Percentiles rank a stretch among this genome's conserved stretches.
phyloP scores from a whole-genome alignment of 2,888 invertebrate genomes.

The Stenodema calcarata region DNA sequence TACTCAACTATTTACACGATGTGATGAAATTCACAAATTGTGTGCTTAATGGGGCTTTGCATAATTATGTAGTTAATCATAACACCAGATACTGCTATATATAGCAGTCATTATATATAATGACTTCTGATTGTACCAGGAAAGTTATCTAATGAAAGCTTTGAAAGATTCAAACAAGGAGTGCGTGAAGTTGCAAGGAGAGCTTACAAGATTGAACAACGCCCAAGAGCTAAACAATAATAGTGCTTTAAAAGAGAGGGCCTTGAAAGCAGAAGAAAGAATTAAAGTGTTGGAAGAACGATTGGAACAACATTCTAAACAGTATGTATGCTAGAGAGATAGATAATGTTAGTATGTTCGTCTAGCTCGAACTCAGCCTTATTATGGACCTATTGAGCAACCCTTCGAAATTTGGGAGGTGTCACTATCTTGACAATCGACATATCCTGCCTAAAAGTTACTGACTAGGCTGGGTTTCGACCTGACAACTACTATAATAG shows the following conservation, averaged over 20 bases:
- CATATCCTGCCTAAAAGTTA: too few species aligned
- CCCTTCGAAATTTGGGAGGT: too few species aligned
- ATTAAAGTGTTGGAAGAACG: background rate
- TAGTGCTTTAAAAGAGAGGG: conserved; percentile 1
- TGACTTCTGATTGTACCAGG: background rate
- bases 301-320: background rate
- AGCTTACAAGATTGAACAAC: conserved; percentile 5
- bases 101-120: background rate
- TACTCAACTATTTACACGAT: background rate
- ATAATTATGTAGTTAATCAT: background rate
- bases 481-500: too few species aligned
- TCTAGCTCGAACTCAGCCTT: too few species aligned
- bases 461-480: too few species aligned
- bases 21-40: background rate
- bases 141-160: conserved; percentile 1
- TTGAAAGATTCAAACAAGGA: conserved; percentile 19
- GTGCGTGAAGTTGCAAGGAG: conserved; percentile 7
- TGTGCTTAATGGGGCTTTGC: background rate
- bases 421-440: too few species aligned
- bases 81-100: too few species aligned
- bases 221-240: background rate
- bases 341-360: too few species aligned
- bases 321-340: background rate
- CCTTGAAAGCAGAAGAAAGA: conserved; percentile 31
- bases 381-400: too few species aligned